These are phyloP conservation scores for Linurgus olivaceus DNA, from an alignment of 2,797 vertebrate species.

Conservation along the genomic window DNA sequence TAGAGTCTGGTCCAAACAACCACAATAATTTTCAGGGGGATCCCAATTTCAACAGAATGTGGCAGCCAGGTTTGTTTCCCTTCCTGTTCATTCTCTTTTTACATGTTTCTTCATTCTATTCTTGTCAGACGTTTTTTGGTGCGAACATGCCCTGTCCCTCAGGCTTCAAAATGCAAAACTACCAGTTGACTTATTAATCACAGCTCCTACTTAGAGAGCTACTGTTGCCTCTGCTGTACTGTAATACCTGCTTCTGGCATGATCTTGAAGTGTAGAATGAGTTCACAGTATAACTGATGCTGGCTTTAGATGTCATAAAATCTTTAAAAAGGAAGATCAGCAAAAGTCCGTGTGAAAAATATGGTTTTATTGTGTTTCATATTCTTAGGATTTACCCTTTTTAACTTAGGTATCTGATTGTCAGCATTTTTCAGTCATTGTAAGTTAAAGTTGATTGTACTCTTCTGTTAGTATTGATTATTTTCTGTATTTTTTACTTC, in stretches of 20 bases:
- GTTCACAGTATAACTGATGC: neutral
- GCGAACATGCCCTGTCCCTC: neutral
- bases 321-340: neutral
- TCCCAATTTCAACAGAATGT: constrained; percentile 92
- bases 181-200: neutral
- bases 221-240: constrained; percentile 39
- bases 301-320: neutral
- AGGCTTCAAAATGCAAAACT: neutral
- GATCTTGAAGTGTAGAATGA: constrained; percentile 33
- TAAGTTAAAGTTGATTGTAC: neutral
- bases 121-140: neutral
- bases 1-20: constrained; percentile 88
- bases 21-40: constrained; percentile 91
- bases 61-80: constrained; percentile 90
- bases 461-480: accelerated
- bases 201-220: neutral
- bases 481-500: neutral
- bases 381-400: neutral
- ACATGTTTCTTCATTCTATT: neutral
- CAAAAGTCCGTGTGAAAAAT: neutral
- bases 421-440: neutral
- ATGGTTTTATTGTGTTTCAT: neutral
- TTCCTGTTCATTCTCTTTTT: neutral
- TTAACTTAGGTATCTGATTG: neutral
- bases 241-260: constrained; percentile 46